phyloP scores from a whole-genome alignment of 30 jellyfish, hydroid and myxozoan species.

The Haliclystus octoradiatus region DNA sequence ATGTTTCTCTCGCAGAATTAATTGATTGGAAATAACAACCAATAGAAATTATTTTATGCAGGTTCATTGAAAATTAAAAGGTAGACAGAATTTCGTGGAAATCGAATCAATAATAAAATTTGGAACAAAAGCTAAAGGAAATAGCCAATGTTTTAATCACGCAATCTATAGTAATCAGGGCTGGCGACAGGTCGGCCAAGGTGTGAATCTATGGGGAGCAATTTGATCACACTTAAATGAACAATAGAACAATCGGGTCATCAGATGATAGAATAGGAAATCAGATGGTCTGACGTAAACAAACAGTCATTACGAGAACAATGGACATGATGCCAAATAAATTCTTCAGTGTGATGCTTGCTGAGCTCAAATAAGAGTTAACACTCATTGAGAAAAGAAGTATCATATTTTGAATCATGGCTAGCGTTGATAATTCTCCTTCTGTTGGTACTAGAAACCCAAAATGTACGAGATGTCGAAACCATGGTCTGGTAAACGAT shows the following conservation, averaged over 20 bases:
- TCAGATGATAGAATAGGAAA: background rate
- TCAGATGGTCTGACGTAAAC: background rate
- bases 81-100: background rate
- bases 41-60: too few species aligned
- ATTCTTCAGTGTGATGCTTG: background rate
- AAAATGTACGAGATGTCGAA: conserved; percentile 90
- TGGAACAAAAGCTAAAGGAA: background rate
- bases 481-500: conserved; percentile 83
- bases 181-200: background rate
- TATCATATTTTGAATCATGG: background rate
- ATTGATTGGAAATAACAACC: too few species aligned
- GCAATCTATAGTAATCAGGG: background rate
- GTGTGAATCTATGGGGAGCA: too few species aligned
- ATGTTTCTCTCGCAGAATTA: too few species aligned
- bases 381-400: background rate
- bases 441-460: conserved; percentile 32
- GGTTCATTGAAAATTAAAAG: background rate
- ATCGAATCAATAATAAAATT: background rate
- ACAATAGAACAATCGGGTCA: background rate
- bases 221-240: too few species aligned
- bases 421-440: background rate
- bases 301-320: background rate
- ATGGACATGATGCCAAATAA: background rate
- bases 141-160: background rate
- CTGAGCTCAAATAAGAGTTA: background rate